A percentile compares a stretch with the other conserved stretches of the same genome.
Evolutionary conservation across 2,797 vertebrate species (phyloP).

Genomic region (Carapus acus): DNA sequence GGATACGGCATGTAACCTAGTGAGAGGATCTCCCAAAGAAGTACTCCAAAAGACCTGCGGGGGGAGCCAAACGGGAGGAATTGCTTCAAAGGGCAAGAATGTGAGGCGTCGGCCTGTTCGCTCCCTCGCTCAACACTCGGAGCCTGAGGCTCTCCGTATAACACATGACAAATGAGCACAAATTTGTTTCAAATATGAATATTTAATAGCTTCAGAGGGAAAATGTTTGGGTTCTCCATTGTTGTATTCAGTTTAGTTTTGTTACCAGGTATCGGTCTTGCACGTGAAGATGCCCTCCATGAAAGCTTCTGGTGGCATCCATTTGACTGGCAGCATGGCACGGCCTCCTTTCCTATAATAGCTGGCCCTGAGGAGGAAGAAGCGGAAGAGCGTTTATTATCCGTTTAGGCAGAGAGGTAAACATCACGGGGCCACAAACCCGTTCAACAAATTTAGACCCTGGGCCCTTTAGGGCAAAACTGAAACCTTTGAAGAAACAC

Average conservation of each 20-base stretch:
- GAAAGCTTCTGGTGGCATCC: conserved; percentile 93
- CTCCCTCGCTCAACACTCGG: background rate
- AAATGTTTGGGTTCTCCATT: too few species aligned
- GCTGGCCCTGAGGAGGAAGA: conserved; percentile 74
- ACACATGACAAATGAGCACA: too few species aligned
- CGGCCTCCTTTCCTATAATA: conserved; percentile 87
- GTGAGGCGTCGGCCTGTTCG: background rate
- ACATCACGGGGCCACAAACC: conserved; percentile 25
- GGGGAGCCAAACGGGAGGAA: conserved; percentile 48
- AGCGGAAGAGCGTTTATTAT: conserved; percentile 9
- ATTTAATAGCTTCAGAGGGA: too few species aligned
- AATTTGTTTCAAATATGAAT: too few species aligned
- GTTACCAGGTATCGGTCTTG: conserved; percentile 92
- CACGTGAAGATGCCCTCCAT: conserved; percentile 93
- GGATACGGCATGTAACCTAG: conserved; percentile 92
- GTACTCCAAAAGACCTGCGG: conserved; percentile 91
- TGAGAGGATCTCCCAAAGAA: conserved; percentile 95
- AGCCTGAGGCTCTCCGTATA: too few species aligned
- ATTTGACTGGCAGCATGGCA: conserved; percentile 90
- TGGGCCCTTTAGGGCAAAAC: conserved; percentile 10
- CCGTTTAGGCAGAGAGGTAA: conserved; percentile 8
- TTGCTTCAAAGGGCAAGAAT: background rate
- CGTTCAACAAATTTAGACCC: conserved; percentile 15
- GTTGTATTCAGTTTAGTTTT: background rate
- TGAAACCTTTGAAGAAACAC: conserved; percentile 9